phyloP scores from a whole-genome alignment of 2,888 invertebrate genomes.

The Epicampocera succincta region DNA sequence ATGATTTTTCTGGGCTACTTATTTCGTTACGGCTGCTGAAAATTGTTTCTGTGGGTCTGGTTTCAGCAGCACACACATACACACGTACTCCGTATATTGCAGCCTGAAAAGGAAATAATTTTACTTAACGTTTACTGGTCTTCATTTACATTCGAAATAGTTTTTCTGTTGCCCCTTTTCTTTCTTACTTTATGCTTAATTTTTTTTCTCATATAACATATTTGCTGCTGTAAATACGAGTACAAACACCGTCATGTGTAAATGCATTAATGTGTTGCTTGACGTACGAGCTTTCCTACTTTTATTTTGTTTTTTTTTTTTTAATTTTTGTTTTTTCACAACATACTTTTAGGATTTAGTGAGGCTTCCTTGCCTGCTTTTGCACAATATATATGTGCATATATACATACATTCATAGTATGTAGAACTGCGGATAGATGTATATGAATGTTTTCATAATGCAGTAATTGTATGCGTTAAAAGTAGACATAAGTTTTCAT shows the following conservation, averaged over 20 bases:
- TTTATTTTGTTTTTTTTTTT: slow-evolving; percentile 12
- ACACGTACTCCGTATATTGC: too few species aligned
- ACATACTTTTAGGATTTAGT: slow-evolving; percentile 54
- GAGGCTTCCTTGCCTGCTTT: not conserved
- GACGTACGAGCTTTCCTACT: not conserved
- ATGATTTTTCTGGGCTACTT: too few species aligned
- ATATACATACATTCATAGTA: too few species aligned
- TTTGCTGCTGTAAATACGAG: too few species aligned
- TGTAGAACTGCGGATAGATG: not conserved
- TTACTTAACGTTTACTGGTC: slow-evolving; percentile 39
- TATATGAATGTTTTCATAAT: slow-evolving; percentile 29
- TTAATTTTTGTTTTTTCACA: slow-evolving; percentile 37
- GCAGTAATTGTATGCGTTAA: slow-evolving; percentile 65
- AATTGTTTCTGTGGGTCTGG: too few species aligned
- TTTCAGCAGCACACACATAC: too few species aligned
- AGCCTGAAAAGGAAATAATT: slow-evolving; percentile 19
- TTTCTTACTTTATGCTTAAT: not conserved
- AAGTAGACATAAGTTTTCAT: slow-evolving; percentile 67
- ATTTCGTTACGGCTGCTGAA: too few species aligned
- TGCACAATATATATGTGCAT: too few species aligned
- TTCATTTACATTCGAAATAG: slow-evolving; percentile 33
- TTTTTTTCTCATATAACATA: too few species aligned
- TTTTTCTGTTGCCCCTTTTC: slow-evolving; percentile 6
- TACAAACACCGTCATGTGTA: not conserved
- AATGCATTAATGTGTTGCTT: not conserved